Evolutionary conservation across 1,140 invertebrate species (phyloP), one percentile per base, ranked within the genome.

Genomic region (Artemia franciscana): DNA sequence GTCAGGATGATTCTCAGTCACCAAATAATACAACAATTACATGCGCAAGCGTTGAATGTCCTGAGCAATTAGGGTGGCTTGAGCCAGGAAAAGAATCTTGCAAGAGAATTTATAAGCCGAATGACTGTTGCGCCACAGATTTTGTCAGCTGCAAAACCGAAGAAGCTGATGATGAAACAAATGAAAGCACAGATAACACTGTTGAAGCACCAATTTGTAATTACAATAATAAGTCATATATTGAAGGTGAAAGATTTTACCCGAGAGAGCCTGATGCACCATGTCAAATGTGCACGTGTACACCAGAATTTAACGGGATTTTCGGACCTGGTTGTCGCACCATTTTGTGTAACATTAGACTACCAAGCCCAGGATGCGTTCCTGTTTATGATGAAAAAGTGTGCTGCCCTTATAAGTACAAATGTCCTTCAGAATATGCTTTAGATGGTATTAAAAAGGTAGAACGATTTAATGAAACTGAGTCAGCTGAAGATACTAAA

Each of bases 121-220:
- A 73, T 51, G 68, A 71, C 4, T 76, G 75, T 61, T 76, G 75
- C 63, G 71, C 70, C 26, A 71, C 69, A 9, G 71, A 68, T 9
- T 71, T 64, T 24, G 70, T 74, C 62, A 76, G 74, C 63, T 71
- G 74, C 75, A n/a, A n/a, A n/a, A n/a, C n/a, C n/a, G n/a, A n/a
- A n/a, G n/a, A n/a, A n/a, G 64, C 68, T 69, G 62, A 30, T 57
- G 39, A 15, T 3, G 39, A 2, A 51, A 18, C 12, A 51, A 18
- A 51, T 15, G 21, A 51, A 51, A 18, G 39, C 21, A 12, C 21
- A 2, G 21, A 12, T 18, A 18, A 18, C 21, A 18, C 12, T 15
- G 21, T 18, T 15, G 21, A 18, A 51, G 39, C 12, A 18, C 39
- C 39, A 1, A 51, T 51, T 18, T 51, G 39, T 51, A 15, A 12